Percentiles rank a stretch among this genome's conserved stretches.
Conservation (phyloP, 2,888 invertebrate species). For the Athrips mouffetella region DNA sequence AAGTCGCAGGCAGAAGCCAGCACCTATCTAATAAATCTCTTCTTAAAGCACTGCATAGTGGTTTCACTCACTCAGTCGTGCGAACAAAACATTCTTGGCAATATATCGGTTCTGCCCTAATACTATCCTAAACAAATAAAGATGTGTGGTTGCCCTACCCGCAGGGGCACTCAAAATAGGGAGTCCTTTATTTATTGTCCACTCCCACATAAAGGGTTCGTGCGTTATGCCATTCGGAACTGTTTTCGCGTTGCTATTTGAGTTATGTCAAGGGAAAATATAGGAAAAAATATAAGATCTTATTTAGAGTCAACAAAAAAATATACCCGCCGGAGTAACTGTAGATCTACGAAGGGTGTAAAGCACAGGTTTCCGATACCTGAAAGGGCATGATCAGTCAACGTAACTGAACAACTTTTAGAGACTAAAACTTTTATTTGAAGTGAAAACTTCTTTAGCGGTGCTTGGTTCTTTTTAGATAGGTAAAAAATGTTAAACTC, state of each 20-base stretch:
- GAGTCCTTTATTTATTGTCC: conserved; percentile 28
- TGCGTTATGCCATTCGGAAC: conserved; percentile 11
- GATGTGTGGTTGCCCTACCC: conserved; percentile 18
- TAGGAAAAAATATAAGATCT: conserved; percentile 12
- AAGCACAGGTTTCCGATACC: too few relatives aligned
- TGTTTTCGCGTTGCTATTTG: conserved; percentile 16
- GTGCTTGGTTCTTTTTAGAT: too few relatives aligned
- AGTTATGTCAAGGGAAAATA: conserved; percentile 18
- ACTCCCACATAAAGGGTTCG: conserved; percentile 26
- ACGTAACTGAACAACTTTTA: too few relatives aligned
- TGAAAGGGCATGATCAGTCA: too few relatives aligned
- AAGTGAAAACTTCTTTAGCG: too few relatives aligned
- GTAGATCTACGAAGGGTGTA: too few relatives aligned
- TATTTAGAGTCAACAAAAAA: conserved; percentile 11
- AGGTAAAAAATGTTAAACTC: too few relatives aligned
- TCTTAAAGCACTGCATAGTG: not conserved
- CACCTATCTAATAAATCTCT: not conserved
- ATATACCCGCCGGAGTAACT: too few relatives aligned
- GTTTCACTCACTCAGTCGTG: not conserved
- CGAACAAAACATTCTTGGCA: not conserved
- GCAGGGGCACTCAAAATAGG: conserved; percentile 23
- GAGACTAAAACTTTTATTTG: too few relatives aligned
- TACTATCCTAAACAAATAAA: conserved; percentile 20
- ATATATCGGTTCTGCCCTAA: not conserved
- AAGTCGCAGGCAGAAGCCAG: too few relatives aligned